Base-by-base conservation (phyloP, 2,888 invertebrate species). In the Nezara viridula region DNA sequence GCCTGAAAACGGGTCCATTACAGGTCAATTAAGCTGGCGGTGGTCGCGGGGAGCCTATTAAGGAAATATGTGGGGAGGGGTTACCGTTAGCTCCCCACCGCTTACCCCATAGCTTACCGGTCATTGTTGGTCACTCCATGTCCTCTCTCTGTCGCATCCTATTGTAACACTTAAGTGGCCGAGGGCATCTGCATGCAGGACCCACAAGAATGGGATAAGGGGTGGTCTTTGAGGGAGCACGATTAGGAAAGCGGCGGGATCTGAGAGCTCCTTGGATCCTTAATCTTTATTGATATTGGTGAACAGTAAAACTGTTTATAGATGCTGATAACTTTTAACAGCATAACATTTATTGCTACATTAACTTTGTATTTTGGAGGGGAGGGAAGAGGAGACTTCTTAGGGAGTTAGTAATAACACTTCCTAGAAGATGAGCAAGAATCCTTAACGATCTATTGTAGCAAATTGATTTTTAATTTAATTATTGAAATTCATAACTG, bases 11-110 rank as follows among this genome's bases (percentile, higher is more conserved):
- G 81, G 88, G 55, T 81, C 88, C 81, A 88, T 88, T 88, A 85
- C 88, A 88, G 88, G 88, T 88, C 77, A 81, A 81, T 88, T 88
- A 85, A 88, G 88, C 88, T 85, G 73, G 73, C 88, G 60, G 88
- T 50, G 86, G 50, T 52, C 50, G 44, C 52, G 66, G 49, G 47
- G 27, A 66, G 66, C 88, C 88, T 88, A 88, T 88, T 88, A 88
- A 88, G 73, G 88, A 88, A 88, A 73, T 88, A 88, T 88, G 88
- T 88, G 73, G 73, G 88, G 88, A 87, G 88, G 24, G 88, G 37
- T 60, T 88, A 37, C 88, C 88, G 88, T 88, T 88, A 88, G 37
- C 52, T 47, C 88, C 88, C 88, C 88, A 88, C 86, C 86, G 32
- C 66, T 73, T 37, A 86, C 86, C 86, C 88, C 88, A 88, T 88